phyloP scores from a whole-genome alignment of 2,113 vertebrate species.

The Saccopteryx leptura region DNA sequence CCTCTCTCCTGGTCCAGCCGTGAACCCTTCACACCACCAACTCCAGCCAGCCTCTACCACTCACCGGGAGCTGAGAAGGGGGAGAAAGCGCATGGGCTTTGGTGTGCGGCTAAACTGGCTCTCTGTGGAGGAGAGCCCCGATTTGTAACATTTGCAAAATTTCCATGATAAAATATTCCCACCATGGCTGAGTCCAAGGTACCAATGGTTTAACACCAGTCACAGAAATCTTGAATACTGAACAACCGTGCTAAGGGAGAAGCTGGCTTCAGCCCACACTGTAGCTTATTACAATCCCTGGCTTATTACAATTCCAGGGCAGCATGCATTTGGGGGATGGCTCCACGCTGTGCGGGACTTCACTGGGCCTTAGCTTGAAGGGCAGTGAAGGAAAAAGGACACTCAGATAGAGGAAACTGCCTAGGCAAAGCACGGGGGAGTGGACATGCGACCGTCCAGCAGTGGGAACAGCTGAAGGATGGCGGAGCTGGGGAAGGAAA shows the following conservation, averaged over 20 bases:
- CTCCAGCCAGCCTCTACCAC: not conserved
- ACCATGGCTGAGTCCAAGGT: not conserved
- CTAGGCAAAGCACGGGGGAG: not conserved
- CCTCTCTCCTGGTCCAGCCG: not conserved
- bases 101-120: not conserved
- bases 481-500: not conserved
- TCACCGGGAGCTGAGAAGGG: fast-evolving
- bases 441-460: not conserved
- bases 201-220: not conserved
- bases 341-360: not conserved
- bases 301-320: not conserved
- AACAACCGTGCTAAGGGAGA: not conserved
- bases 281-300: not conserved
- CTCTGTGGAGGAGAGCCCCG: not conserved
- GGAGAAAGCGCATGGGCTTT: not conserved
- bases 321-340: not conserved
- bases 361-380: not conserved
- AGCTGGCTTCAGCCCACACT: not conserved
- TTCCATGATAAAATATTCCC: not conserved
- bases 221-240: not conserved
- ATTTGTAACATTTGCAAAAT: not conserved
- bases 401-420: not conserved
- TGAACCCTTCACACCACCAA: not conserved
- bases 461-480: not conserved
- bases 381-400: not conserved